Conservation (phyloP, 2,888 invertebrate genomes). For the Leistus spinibarbis region DNA sequence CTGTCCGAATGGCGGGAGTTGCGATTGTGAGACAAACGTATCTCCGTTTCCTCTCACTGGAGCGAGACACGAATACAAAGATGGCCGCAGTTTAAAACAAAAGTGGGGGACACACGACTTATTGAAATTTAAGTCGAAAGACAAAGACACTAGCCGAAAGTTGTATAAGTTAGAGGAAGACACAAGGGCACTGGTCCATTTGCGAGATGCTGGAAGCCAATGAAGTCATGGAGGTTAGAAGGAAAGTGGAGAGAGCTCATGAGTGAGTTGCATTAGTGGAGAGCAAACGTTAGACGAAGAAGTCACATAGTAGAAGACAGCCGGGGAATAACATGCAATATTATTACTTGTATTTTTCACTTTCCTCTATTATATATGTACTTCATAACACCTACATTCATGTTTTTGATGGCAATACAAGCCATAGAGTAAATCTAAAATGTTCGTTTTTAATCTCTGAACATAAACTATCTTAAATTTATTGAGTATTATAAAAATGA, state of each 20-base stretch:
- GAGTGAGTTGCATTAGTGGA: neutral
- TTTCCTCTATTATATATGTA: no score
- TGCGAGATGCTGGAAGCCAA: constrained; percentile 24
- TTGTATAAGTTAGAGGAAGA: neutral
- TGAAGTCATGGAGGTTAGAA: neutral
- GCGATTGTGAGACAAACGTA: constrained; percentile 6
- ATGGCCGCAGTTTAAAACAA: constrained; percentile 37
- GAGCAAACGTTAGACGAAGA: no score
- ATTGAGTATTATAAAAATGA: no score
- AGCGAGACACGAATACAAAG: constrained; percentile 15
- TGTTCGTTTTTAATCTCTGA: no score
- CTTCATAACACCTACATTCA: no score
- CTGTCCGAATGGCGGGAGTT: constrained; percentile 38
- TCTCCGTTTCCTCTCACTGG: neutral
- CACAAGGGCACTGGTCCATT: constrained; percentile 19
- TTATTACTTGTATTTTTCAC: no score
- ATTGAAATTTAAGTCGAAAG: constrained; percentile 29
- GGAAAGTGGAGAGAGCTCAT: neutral
- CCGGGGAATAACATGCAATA: no score
- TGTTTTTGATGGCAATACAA: no score
- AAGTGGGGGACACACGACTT: constrained; percentile 30
- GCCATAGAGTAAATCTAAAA: no score
- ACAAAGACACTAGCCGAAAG: neutral
- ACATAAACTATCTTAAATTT: no score
- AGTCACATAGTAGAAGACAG: neutral